Evolutionary conservation across 2,113 vertebrate genomes (phyloP).

Genomic region (Eira barbara): DNA sequence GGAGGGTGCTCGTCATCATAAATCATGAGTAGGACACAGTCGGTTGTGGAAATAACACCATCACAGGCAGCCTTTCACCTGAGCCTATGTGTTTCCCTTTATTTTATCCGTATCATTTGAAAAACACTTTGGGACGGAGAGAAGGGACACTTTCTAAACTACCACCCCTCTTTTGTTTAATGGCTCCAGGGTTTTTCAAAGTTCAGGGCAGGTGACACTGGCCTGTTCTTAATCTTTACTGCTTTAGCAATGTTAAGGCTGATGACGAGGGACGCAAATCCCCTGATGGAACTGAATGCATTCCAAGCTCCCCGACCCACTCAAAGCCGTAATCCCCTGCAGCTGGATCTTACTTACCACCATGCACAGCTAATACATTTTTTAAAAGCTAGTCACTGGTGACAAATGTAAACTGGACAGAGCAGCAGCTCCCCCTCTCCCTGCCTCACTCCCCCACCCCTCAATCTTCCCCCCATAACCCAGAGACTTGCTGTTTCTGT

Average conservation of each 20-base stretch:
- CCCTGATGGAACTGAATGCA: slow-evolving; percentile 90
- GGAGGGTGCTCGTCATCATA: slow-evolving; percentile 75
- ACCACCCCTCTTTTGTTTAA: slow-evolving; percentile 56
- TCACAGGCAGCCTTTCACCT: slow-evolving; percentile 56
- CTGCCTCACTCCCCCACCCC: slow-evolving; percentile 75
- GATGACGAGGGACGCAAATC: slow-evolving; percentile 89
- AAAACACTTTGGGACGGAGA: slow-evolving; percentile 52
- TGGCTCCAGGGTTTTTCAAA: slow-evolving; percentile 76
- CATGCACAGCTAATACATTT: slow-evolving; percentile 95
- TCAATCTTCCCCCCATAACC: slow-evolving; percentile 80
- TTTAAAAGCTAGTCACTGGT: slow-evolving; percentile 95
- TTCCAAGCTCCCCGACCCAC: slow-evolving; percentile 93
- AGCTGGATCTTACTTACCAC: slow-evolving; percentile 94
- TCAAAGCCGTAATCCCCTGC: slow-evolving; percentile 97
- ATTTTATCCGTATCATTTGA: slow-evolving; percentile 35
- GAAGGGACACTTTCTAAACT: slow-evolving; percentile 48
- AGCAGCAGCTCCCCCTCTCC: slow-evolving; percentile 65
- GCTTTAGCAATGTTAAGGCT: slow-evolving; percentile 86
- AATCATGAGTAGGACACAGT: slow-evolving; percentile 73
- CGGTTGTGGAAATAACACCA: slow-evolving; percentile 68
- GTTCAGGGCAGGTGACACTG: slow-evolving; percentile 87
- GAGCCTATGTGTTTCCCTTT: slow-evolving; percentile 59
- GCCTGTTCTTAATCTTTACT: slow-evolving; percentile 87
- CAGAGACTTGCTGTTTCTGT: slow-evolving; percentile 79
- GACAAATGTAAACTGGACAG: slow-evolving; percentile 92